phyloP scores from a whole-genome alignment of 2,113 vertebrate genomes.

The Gopherus flavomarginatus region DNA sequence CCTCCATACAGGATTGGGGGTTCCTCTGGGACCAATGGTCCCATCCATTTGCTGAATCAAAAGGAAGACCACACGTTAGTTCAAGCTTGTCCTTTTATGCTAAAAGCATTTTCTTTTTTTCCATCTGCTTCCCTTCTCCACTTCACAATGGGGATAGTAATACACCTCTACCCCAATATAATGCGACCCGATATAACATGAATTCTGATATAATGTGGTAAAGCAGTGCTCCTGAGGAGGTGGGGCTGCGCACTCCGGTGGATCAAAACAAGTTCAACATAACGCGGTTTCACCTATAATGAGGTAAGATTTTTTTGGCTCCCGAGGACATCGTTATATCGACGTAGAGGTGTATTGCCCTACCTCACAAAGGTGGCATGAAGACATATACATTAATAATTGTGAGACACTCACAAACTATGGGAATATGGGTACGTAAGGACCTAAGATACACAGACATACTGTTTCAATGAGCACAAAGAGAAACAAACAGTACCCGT shows the following conservation, averaged over 20 bases:
- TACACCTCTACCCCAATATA: too few species aligned
- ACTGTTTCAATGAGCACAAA: background rate
- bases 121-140: background rate
- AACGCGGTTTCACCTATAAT: too few species aligned
- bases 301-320: too few species aligned
- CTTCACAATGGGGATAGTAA: background rate
- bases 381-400: background rate
- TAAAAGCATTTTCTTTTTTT: background rate
- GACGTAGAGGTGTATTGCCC: too few species aligned
- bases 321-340: too few species aligned
- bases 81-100: background rate
- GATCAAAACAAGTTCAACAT: too few species aligned
- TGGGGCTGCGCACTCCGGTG: too few species aligned
- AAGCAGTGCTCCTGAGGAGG: too few species aligned
- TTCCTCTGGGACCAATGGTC: background rate
- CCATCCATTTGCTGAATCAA: background rate
- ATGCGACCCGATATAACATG: too few species aligned
- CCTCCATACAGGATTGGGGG: background rate
- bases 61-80: background rate
- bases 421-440: background rate
- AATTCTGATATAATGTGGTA: too few species aligned
- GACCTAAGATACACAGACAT: background rate
- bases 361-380: background rate
- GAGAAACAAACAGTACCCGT: background rate
- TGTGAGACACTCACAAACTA: background rate